These are phyloP conservation scores for Delphinus delphis DNA, from an alignment of 2,113 vertebrate genomes.

Conservation along the genomic window DNA sequence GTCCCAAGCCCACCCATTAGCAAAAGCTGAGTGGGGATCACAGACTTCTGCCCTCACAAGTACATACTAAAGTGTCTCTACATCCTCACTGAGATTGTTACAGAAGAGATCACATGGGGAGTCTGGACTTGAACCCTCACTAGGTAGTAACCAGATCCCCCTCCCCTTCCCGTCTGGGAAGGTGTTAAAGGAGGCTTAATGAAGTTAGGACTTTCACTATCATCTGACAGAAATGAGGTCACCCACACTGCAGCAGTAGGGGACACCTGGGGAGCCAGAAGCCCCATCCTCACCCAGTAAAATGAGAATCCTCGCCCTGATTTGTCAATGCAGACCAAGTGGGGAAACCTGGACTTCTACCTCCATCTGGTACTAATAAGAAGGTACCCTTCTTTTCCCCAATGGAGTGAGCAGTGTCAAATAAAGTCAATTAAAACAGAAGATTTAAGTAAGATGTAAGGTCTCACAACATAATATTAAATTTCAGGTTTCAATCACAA, in stretches of 20 bases:
- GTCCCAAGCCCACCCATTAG: background rate
- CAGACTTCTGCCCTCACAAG: background rate
- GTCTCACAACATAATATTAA: background rate
- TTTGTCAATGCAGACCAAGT: background rate
- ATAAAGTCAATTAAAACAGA: background rate
- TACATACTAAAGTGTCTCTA: background rate
- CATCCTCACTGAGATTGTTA: background rate
- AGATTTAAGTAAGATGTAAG: background rate
- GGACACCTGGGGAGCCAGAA: background rate
- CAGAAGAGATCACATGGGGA: background rate
- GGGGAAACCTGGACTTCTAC: background rate
- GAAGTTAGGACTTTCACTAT: background rate
- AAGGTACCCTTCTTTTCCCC: background rate
- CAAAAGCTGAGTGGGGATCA: background rate
- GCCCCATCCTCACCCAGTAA: background rate
- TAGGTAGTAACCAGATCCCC: background rate
- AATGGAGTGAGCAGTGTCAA: background rate
- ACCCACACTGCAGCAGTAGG: background rate
- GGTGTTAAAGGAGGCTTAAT: background rate
- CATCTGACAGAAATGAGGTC: background rate
- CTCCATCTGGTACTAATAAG: background rate
- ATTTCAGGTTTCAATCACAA: background rate
- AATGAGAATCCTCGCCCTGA: background rate
- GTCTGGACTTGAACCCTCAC: background rate
- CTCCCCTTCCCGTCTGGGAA: rapidly evolving